Conservation (phyloP, 1,140 invertebrate genomes). For the Oedothorax gibbosus region DNA sequence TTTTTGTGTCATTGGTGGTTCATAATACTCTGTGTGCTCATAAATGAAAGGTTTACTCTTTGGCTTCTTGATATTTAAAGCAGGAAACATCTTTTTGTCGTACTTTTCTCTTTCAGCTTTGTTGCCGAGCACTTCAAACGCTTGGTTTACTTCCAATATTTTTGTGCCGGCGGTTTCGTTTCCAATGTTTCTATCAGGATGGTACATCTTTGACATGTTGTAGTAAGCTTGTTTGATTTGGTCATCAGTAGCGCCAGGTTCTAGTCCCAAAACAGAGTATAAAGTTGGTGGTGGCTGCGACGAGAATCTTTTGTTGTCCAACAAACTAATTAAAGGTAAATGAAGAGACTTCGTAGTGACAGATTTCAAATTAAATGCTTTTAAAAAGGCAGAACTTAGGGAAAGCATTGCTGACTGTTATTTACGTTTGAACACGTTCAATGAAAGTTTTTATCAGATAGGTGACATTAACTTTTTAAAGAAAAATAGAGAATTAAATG, state of each 20-base stretch:
- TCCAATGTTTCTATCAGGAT: slow-evolving; percentile 85
- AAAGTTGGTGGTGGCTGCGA: slow-evolving; percentile 65
- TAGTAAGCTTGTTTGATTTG: slow-evolving; percentile 93
- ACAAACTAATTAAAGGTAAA: no score
- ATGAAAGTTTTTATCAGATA: no score
- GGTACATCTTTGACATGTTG: slow-evolving; percentile 84
- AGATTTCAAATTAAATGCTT: no score
- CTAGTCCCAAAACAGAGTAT: slow-evolving; percentile 82
- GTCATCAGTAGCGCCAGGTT: slow-evolving; percentile 78
- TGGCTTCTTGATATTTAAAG: neutral
- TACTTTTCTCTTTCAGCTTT: slow-evolving; percentile 79
- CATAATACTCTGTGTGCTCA: slow-evolving; percentile 33
- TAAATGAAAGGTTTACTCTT: slow-evolving; percentile 9
- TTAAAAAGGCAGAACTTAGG: no score
- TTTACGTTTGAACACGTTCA: no score
- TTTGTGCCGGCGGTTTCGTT: slow-evolving; percentile 74
- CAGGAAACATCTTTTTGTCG: slow-evolving; percentile 75
- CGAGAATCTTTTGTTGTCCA: no score
- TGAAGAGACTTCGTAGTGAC: no score
- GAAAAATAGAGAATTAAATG: no score
- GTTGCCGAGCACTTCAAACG: slow-evolving; percentile 89
- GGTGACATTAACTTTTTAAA: no score
- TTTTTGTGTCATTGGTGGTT: neutral
- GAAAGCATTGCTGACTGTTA: no score
- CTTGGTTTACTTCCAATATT: slow-evolving; percentile 83